Evolutionary conservation across 2,113 vertebrate genomes (phyloP), one percentile per base, ranked within the genome.

Genomic region (Actenoides lindsayi): DNA sequence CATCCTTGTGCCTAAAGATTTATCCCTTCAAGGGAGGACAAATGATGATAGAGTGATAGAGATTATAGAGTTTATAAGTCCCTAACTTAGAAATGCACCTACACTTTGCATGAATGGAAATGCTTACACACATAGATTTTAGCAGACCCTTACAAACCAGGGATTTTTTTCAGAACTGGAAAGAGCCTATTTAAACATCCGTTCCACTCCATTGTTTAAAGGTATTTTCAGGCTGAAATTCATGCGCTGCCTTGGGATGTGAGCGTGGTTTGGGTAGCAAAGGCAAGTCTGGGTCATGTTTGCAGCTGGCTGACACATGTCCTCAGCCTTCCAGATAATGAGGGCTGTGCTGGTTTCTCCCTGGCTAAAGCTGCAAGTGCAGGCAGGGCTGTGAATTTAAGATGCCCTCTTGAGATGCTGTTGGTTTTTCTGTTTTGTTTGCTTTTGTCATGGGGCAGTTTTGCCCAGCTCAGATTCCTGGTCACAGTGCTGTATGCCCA

Each of bases 211-310:
- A 64, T 94, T 95, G 89, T 95, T 89, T 94, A 39, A 74, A 76
- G 62, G 74, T 82, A 89, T 91, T 96, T 89, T 73, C 51, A 93
- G 87, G 57, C 69, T 87, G 89, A 89, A 94, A 89, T 95, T 84
- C 83, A 93, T 83, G 35, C 4, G 0, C 77, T 88, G 89, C 35
- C 37, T 31, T 90, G 92, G 64, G 83, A 82, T 2, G 0, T 60
- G 76, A 4, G 0, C 0, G 0, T 0, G 0, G 57, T 48, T 92
- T 0, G 0, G 31, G n/a, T 59, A 53, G 89, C 17, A 0, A 67
- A 39, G 31, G 35, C 77, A 82, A 33, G 83, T 11, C 44, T 19
- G 70, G 87, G 81, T 82, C 39, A 3, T 70, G 74, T 70, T 83
- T 71, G 70, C 92, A 93, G 91, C 87, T 94, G 93, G 80, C 70